Evolutionary conservation across 2,113 vertebrate species (phyloP), one percentile per base, ranked within the genome.

Genomic region (Tautogolabrus adspersus): DNA sequence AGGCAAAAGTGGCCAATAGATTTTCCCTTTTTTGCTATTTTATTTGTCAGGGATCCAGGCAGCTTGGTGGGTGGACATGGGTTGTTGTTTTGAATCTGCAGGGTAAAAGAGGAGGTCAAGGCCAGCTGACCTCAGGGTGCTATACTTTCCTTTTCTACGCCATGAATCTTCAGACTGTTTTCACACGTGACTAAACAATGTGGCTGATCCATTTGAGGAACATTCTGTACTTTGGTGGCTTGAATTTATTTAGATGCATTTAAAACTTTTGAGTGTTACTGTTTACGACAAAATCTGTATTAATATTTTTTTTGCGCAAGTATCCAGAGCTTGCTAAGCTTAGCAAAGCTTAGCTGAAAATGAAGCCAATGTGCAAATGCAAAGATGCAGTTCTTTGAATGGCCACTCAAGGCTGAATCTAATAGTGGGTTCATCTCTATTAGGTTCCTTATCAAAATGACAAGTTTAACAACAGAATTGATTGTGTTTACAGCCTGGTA

Each of bases 1-100:
- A 55, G 64, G 49, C 81, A 82, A 58, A 34, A 9, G 23, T 77
- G 79, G 67, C 49, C 56, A 38, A 44, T 54, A 42, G 40, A 47
- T n/a, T 58, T 30, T 11, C 21, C 13, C 21, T 18, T 10, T 71
- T 66, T 74, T 16, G 30, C 54, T 49, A 23, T 21, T 55, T 52
- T n/a, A 22, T 71, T 46, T 55, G 10, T 62, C 23, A 37, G 34
- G 66, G 49, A 66, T 51, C 18, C 49, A 67, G 15, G 5, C 38
- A n/a, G 59, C 44, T 64, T 62, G 42, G 30, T 8, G 1, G 8
- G 11, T 64, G 3, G 63, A 72, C 54, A 19, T 37, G n/a, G 51
- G 68, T 74, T 74, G 66, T 81, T 11, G 23, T 61, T 76, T 76
- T 49, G 34, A 64, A 55, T 68, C 52, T 57, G 66, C 44, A 58